phyloP scores from a whole-genome alignment of 2,888 invertebrate genomes.

The Baccha elongata region DNA sequence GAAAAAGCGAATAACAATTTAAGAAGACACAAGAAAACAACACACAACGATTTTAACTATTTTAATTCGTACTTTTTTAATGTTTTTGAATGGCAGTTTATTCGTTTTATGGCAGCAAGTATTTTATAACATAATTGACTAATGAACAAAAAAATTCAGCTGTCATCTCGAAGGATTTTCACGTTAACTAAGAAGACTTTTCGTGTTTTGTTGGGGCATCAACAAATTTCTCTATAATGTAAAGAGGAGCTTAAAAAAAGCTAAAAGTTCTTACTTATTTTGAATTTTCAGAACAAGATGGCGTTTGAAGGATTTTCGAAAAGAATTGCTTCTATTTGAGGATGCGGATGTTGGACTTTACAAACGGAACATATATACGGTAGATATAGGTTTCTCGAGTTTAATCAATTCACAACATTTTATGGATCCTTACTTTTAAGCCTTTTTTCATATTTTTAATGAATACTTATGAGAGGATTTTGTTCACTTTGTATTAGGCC shows the following conservation, averaged over 20 bases:
- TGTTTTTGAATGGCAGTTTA: slow-evolving; percentile 8
- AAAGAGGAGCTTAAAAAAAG: slow-evolving; percentile 17
- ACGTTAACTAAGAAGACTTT: slow-evolving; percentile 50
- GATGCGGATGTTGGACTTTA: too few relatives aligned
- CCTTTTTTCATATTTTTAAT: too few relatives aligned
- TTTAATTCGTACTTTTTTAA: background rate
- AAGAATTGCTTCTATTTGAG: too few relatives aligned
- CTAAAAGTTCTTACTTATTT: slow-evolving; percentile 1
- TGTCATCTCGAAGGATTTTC: slow-evolving; percentile 58
- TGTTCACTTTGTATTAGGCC: too few relatives aligned
- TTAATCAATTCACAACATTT: too few relatives aligned
- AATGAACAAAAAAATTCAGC: slow-evolving; percentile 55
- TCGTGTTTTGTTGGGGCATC: slow-evolving; percentile 38
- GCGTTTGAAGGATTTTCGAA: slow-evolving; percentile 19
- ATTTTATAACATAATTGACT: slow-evolving; percentile 46
- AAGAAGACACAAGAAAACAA: background rate
- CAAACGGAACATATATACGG: too few relatives aligned
- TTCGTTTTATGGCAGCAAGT: slow-evolving; percentile 43
- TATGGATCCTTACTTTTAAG: too few relatives aligned
- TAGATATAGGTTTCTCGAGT: too few relatives aligned
- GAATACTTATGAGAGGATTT: too few relatives aligned
- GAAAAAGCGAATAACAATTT: background rate
- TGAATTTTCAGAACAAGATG: slow-evolving; percentile 24
- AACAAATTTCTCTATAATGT: background rate
- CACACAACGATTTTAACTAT: background rate